A percentile compares a stretch with the other conserved stretches of the same genome.
These are phyloP conservation scores for Melieria omissa DNA, from an alignment of 2,888 invertebrate species.

Conservation along the genomic window DNA sequence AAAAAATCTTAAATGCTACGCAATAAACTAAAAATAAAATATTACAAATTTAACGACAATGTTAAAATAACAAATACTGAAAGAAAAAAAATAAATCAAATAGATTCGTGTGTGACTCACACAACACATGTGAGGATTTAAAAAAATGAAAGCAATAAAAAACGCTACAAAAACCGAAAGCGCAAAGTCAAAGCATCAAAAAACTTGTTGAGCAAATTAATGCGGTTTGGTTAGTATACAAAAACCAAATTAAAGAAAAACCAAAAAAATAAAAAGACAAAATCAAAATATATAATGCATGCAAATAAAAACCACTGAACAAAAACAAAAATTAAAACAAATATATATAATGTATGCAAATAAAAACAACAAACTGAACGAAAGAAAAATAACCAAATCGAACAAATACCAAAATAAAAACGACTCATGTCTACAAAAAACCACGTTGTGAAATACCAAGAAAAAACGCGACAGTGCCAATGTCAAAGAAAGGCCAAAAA, in stretches of 20 bases:
- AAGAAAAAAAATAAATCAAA: too few relatives aligned
- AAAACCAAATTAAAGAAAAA: not conserved
- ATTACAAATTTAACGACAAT: not conserved
- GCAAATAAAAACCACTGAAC: not conserved
- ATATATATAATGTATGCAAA: conserved; percentile 1
- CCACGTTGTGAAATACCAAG: not conserved
- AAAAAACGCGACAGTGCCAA: conserved; percentile 21
- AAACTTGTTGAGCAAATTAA: conserved; percentile 32
- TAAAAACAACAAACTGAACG: conserved; percentile 16
- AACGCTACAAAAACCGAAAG: too few relatives aligned
- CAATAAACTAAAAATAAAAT: conserved; percentile 21
- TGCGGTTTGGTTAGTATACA: conserved; percentile 17
- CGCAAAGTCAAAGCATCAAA: not conserved
- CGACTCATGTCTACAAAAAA: conserved; percentile 6
- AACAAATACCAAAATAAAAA: conserved; percentile 7
- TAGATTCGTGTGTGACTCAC: too few relatives aligned
- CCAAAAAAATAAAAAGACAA: not conserved
- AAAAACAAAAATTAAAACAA: not conserved
- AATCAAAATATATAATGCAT: not conserved
- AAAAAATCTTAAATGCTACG: not conserved
- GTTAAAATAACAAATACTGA: too few relatives aligned
- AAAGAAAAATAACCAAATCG: not conserved
- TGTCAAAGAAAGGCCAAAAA: conserved; percentile 37
- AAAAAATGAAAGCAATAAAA: too few relatives aligned
- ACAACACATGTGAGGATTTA: too few relatives aligned